Base-by-base conservation (phyloP, 1,140 invertebrate genomes). In the Penaeus indicus region DNA sequence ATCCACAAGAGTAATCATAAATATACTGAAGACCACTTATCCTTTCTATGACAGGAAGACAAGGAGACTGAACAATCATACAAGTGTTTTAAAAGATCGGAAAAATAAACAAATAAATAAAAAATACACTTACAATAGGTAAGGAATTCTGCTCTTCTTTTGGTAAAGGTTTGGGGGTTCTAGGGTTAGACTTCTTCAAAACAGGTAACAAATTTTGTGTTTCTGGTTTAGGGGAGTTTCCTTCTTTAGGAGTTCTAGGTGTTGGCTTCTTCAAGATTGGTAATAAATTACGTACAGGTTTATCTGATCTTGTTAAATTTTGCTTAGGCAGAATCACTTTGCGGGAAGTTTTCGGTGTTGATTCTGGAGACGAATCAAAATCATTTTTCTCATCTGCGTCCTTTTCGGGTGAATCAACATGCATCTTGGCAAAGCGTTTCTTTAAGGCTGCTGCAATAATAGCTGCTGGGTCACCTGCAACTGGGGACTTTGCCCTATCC, bases 401-500 rank as follows among this genome's bases (percentile, higher is more conserved):
- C 63, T 89, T 89, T 54, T 88, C 89, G 5, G 84, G 90, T 21
- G 86, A 90, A 27, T 84, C 81, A 61, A 47, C 62, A 63, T 89
- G 67, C 81, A 89, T 89, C 21, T 87, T 83, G n/a, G 85, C 91
- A 88, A 90, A 88, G 21, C 90, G 88, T 80, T 85, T 90, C 54
- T 88, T 89, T 4, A 90, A 75, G 21, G 90, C 90, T 25, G 86
- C 86, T 38, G 90, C 90, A 79, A 90, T 89, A 67, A 90, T 84
- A 42, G 90, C 62, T 4, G 84, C 90, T 3, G 90, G 72, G 75
- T 90, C 90, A 60, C 60, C 72, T 11, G 64, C 47, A 27, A 72
- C 27, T 21, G 90, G 87, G 21, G 90, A 89, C 21, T 79, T 64
- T 16, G 86, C 72, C 25, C 84, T 60, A 22, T 85, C 88, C 61